Evolutionary conservation across 2,113 vertebrate genomes (phyloP).

Genomic region (Tympanuchus pallidicinctus): DNA sequence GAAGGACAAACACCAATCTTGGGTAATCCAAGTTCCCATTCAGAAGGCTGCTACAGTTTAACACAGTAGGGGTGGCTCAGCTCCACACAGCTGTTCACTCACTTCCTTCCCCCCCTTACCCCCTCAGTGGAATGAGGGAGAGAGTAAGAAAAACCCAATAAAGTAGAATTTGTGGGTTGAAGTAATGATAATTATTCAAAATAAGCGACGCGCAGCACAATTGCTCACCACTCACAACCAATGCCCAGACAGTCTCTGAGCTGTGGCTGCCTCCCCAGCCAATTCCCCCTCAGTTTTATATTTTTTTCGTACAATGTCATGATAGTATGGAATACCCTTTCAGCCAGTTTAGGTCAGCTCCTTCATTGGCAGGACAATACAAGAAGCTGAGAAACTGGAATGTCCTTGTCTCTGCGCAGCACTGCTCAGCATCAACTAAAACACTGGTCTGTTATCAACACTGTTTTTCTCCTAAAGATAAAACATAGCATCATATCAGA

Average conservation of each 20-base stretch:
- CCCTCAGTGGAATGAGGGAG: neutral
- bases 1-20: neutral
- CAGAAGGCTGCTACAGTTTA: neutral
- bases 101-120: neutral
- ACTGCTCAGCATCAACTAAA: neutral
- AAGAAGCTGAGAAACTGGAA: neutral
- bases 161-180: neutral
- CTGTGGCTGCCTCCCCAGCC: neutral
- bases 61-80: neutral
- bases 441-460: neutral
- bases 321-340: no score
- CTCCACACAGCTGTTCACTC: neutral
- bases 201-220: neutral
- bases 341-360: no score
- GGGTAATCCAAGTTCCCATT: neutral
- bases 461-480: neutral
- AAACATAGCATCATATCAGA: neutral
- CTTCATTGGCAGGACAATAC: neutral
- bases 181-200: neutral
- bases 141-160: neutral
- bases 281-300: neutral
- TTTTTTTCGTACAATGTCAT: no score
- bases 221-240: neutral
- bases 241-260: neutral
- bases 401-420: neutral